Conservation (phyloP, 2,797 vertebrate species). For the Chelonia mydas region DNA sequence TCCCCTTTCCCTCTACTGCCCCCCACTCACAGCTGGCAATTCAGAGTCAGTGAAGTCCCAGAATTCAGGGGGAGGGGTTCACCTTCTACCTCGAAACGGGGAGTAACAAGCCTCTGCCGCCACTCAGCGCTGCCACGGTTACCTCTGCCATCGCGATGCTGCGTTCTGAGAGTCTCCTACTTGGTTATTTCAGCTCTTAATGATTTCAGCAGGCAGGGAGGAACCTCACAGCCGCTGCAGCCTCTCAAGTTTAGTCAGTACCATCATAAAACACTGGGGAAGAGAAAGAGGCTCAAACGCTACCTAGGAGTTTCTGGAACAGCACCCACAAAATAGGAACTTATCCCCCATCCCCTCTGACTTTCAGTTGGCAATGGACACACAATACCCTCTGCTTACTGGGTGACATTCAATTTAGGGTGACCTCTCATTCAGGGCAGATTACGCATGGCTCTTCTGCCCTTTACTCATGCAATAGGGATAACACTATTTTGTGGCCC, state of each 20-base stretch:
- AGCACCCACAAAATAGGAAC: too few relatives aligned
- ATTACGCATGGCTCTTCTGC: background rate
- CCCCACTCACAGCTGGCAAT: background rate
- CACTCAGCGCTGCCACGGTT: background rate
- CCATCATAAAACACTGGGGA: too few relatives aligned
- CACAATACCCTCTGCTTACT: background rate
- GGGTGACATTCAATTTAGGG: background rate
- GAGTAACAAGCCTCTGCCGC: fast-evolving
- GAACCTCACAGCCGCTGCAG: background rate
- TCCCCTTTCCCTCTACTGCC: background rate
- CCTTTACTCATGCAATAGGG: background rate
- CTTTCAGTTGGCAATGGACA: background rate
- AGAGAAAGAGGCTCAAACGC: too few relatives aligned
- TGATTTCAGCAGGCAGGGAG: too few relatives aligned
- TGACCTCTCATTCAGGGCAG: background rate
- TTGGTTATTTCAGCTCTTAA: background rate
- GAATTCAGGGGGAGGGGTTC: background rate
- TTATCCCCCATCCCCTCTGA: too few relatives aligned
- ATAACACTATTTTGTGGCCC: background rate
- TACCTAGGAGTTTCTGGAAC: too few relatives aligned
- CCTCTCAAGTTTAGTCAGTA: background rate
- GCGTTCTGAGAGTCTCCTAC: background rate
- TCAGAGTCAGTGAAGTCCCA: background rate
- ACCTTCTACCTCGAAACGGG: background rate
- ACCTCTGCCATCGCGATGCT: background rate